Evolutionary conservation across 2,797 vertebrate species (phyloP).

Genomic region (Tamandua tetradactyla): DNA sequence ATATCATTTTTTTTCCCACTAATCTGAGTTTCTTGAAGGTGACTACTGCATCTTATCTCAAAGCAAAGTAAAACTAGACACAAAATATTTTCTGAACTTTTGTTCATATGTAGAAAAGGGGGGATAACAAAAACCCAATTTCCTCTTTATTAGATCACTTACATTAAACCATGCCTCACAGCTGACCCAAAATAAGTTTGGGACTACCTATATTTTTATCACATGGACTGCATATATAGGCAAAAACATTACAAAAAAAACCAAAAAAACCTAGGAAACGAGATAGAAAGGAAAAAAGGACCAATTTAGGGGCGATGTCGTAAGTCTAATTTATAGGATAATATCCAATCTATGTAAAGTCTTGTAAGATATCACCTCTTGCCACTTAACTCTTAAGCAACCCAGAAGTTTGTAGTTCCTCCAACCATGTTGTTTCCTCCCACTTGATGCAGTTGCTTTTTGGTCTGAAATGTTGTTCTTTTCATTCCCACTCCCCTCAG

Average conservation of each 20-base stretch:
- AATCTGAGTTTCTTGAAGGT: neutral
- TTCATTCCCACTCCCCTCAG: neutral
- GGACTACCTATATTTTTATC: neutral
- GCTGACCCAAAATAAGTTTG: neutral
- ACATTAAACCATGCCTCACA: neutral
- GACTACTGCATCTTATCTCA: neutral
- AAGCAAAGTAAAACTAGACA: neutral
- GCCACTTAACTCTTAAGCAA: neutral
- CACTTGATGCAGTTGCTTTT: neutral
- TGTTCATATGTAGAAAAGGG: neutral
- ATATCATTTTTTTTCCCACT: neutral
- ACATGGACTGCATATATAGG: neutral
- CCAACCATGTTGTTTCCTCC: neutral
- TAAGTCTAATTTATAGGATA: constrained; percentile 15
- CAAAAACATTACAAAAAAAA: neutral
- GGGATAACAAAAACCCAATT: no score
- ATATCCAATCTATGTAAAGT: neutral
- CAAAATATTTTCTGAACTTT: neutral
- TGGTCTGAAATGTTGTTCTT: neutral
- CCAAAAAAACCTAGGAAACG: neutral
- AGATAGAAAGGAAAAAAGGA: neutral
- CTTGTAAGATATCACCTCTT: neutral
- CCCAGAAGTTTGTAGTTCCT: neutral
- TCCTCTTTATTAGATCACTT: neutral
- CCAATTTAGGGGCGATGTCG: neutral